Conservation (phyloP, 1,140 invertebrate genomes). For the Neoseiulus cucumeris region DNA sequence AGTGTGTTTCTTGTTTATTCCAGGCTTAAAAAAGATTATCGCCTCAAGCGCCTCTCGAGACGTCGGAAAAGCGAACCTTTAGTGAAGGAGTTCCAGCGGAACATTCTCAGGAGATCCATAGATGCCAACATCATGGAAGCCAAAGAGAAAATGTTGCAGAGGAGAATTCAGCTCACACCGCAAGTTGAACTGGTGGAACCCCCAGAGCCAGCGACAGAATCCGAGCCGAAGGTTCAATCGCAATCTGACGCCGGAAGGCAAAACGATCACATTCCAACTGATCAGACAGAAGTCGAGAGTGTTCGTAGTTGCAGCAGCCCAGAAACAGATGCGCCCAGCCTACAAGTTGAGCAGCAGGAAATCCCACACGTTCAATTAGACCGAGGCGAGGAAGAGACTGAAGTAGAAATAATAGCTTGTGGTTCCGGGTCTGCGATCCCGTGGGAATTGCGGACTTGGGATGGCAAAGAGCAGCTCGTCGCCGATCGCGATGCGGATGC, state of each 20-base stretch:
- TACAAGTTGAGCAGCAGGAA: too few relatives aligned
- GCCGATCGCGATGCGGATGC: not conserved
- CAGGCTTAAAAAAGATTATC: not conserved
- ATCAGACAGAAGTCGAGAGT: too few relatives aligned
- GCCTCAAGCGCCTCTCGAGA: not conserved
- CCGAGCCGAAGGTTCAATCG: too few relatives aligned
- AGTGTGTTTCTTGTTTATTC: not conserved
- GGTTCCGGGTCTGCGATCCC: not conserved
- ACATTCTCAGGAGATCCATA: not conserved
- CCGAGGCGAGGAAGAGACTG: too few relatives aligned
- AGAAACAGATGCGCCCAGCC: too few relatives aligned
- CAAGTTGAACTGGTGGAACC: not conserved
- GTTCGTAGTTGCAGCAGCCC: too few relatives aligned
- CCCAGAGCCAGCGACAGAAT: too few relatives aligned
- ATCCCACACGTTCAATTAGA: too few relatives aligned
- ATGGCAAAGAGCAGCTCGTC: not conserved
- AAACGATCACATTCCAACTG: too few relatives aligned
- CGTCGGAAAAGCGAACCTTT: not conserved
- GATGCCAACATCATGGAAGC: not conserved
- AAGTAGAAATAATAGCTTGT: not conserved
- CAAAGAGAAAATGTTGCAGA: not conserved
- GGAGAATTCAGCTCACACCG: not conserved
- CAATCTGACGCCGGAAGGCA: too few relatives aligned
- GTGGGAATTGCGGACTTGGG: not conserved
- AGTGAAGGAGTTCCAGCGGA: not conserved